These are phyloP conservation scores for Thymelicus lineola DNA, from an alignment of 2,888 invertebrate species.

Conservation along the genomic window DNA sequence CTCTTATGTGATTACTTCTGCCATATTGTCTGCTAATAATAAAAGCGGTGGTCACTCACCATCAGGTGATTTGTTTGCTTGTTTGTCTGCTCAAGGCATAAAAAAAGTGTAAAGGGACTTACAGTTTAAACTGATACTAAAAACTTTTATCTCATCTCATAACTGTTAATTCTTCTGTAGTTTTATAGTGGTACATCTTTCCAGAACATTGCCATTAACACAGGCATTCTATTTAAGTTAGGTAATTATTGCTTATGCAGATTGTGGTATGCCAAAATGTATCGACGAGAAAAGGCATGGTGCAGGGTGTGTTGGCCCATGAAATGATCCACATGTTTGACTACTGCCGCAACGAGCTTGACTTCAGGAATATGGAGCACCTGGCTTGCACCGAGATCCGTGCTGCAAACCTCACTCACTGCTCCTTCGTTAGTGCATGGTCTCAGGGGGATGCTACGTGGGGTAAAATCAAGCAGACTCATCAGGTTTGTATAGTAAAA, in stretches of 20 bases:
- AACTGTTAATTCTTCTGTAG: no score
- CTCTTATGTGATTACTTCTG: no score
- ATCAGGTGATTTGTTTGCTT: no score
- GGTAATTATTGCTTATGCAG: slow-evolving; percentile 68
- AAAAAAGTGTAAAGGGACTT: no score
- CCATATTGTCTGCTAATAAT: no score
- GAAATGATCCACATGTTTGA: slow-evolving; percentile 99
- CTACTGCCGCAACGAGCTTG: slow-evolving; percentile 94
- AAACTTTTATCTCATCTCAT: no score
- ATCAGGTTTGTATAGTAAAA: slow-evolving; percentile 85
- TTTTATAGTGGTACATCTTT: no score
- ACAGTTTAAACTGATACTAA: no score
- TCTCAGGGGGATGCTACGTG: slow-evolving; percentile 90
- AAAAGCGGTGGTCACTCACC: no score
- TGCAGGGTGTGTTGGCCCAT: slow-evolving; percentile 94
- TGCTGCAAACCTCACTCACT: slow-evolving; percentile 97
- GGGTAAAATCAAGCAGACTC: slow-evolving; percentile 89
- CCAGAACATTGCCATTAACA: no score
- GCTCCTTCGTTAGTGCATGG: slow-evolving; percentile 93
- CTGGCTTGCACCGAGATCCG: slow-evolving; percentile 97
- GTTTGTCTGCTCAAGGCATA: no score
- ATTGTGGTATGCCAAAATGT: slow-evolving; percentile 97
- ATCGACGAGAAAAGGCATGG: slow-evolving; percentile 87
- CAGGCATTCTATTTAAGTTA: not conserved
- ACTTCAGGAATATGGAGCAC: slow-evolving; percentile 96